phyloP scores from a whole-genome alignment of 1,140 invertebrate genomes.

The Lucilia sericata region DNA sequence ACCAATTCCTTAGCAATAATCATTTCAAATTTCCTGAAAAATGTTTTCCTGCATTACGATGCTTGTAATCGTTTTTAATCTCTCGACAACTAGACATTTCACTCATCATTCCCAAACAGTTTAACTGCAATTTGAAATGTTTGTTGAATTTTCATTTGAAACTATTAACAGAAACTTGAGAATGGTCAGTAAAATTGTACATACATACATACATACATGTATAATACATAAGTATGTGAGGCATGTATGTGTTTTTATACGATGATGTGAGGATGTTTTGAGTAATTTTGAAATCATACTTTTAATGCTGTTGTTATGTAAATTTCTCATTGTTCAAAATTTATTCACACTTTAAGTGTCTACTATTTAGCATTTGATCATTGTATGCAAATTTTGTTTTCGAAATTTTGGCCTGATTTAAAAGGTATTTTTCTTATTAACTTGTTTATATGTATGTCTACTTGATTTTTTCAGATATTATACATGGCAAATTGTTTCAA shows the following conservation, averaged over 20 bases:
- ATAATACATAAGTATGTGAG: background rate
- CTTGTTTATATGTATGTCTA: background rate
- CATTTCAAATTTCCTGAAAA: too few relatives aligned
- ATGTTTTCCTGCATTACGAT: too few relatives aligned
- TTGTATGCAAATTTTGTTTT: background rate
- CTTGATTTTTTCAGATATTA: slow-evolving; percentile 78
- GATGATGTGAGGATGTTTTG: background rate
- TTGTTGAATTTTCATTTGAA: too few relatives aligned
- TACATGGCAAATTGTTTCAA: slow-evolving; percentile 96
- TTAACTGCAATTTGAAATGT: too few relatives aligned
- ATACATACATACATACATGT: background rate
- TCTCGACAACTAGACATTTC: too few relatives aligned
- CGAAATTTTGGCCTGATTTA: background rate
- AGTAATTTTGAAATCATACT: background rate
- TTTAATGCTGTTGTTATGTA: background rate
- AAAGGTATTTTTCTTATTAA: background rate
- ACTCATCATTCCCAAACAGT: too few relatives aligned
- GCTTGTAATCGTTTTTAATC: too few relatives aligned
- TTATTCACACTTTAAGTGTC: background rate
- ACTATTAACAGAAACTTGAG: background rate
- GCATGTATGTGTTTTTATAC: background rate
- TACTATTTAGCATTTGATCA: too few relatives aligned
- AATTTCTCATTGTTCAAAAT: background rate
- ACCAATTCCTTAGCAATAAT: too few relatives aligned
- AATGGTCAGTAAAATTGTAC: background rate